These are phyloP conservation scores for Lasius fuliginosus DNA, from an alignment of 2,888 invertebrate species.

Conservation along the genomic window DNA sequence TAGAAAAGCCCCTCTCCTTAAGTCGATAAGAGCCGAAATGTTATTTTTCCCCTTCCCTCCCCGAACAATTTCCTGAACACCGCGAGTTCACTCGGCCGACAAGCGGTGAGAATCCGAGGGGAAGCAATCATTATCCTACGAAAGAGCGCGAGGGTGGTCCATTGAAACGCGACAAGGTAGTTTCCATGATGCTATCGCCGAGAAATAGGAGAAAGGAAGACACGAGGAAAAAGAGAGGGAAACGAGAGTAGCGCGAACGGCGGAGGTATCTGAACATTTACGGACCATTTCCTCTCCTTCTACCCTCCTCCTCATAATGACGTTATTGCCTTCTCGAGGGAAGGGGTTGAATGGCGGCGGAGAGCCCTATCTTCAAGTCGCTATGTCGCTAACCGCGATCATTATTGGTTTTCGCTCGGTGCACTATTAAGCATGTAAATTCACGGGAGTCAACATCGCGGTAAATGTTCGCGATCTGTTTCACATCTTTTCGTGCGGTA, in stretches of 20 bases:
- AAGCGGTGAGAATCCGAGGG: constrained; percentile 50
- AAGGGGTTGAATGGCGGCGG: constrained; percentile 23
- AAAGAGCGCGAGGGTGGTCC: constrained; percentile 50
- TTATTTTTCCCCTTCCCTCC: constrained; percentile 9
- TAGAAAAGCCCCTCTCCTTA: neutral
- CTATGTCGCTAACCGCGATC: constrained; percentile 69
- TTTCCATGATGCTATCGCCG: constrained; percentile 42
- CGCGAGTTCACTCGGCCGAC: constrained; percentile 32
- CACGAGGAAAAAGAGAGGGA: constrained; percentile 15
- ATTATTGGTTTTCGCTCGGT: constrained; percentile 69
- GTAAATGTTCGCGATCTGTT: constrained; percentile 47
- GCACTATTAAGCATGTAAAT: constrained; percentile 62
- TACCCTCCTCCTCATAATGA: constrained; percentile 67
- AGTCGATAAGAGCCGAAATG: constrained; percentile 24
- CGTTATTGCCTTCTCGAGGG: constrained; percentile 68
- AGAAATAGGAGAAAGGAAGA: constrained; percentile 11
- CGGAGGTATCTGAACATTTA: constrained; percentile 69
- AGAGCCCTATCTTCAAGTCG: constrained; percentile 62
- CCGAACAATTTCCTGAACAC: constrained; percentile 47
- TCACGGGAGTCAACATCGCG: constrained; percentile 37
- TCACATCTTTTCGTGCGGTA: constrained; percentile 25
- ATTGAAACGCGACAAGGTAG: constrained; percentile 68
- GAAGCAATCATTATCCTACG: constrained; percentile 64
- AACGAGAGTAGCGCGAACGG: constrained; percentile 22
- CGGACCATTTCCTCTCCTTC: constrained; percentile 69